Conservation (phyloP, 1,140 invertebrate genomes). For the Caenorhabditis tropicalis region DNA sequence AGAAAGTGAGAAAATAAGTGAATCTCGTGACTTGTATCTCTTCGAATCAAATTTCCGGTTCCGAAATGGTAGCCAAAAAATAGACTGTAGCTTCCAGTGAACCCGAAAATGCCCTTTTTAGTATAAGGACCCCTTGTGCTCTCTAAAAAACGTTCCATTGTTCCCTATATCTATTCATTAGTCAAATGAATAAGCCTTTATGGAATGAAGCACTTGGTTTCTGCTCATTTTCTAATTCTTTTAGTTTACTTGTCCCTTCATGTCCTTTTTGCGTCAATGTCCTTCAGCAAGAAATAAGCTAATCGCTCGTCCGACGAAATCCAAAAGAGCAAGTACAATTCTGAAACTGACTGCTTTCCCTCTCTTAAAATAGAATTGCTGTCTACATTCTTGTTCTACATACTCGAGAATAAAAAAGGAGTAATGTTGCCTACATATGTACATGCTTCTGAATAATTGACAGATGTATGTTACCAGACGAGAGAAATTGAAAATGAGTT, state of each 20-base stretch:
- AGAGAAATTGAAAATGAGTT: neutral
- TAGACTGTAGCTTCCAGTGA: neutral
- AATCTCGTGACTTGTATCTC: neutral
- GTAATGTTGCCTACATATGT: neutral
- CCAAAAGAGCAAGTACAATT: neutral
- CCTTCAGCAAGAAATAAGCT: neutral
- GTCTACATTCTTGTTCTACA: neutral
- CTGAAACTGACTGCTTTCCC: neutral
- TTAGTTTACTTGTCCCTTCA: neutral
- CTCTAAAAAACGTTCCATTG: no score
- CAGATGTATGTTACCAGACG: neutral
- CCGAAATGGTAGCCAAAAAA: neutral
- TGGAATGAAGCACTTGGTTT: neutral
- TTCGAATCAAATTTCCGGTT: neutral
- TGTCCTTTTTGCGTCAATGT: neutral
- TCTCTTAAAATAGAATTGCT: neutral
- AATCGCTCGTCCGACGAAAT: neutral
- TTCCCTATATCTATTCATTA: no score
- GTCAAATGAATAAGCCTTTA: neutral
- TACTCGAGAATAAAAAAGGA: neutral
- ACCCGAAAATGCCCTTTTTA: no score
- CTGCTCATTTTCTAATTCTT: neutral
- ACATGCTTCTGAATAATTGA: constrained; percentile 21
- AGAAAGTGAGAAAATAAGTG: neutral
- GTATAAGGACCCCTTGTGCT: neutral